phyloP scores from a whole-genome alignment of 2,113 vertebrate species.

The Hystrix cristata region DNA sequence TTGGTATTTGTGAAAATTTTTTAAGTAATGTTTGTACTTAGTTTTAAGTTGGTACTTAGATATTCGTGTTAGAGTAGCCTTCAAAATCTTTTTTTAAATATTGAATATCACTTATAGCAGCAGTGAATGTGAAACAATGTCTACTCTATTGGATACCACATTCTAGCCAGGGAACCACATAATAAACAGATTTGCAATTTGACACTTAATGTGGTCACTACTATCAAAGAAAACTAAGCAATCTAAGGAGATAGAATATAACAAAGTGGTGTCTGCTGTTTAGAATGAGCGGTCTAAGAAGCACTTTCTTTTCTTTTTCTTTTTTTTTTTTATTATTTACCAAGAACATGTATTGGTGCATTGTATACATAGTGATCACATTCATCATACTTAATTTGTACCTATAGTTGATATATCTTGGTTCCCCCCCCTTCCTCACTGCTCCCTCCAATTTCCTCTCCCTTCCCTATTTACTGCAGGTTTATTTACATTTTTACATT shows the following conservation, averaged over 20 bases:
- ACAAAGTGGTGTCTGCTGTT: rapidly evolving
- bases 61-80: neutral
- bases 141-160: neutral
- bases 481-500: too few relatives aligned
- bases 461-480: too few relatives aligned
- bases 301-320: neutral
- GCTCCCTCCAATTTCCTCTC: too few relatives aligned
- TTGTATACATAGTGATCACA: too few relatives aligned
- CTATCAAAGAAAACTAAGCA: neutral
- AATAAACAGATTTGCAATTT: neutral
- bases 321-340: too few relatives aligned
- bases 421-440: too few relatives aligned
- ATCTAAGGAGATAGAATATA: neutral
- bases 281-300: neutral
- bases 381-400: too few relatives aligned
- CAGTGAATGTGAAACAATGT: neutral
- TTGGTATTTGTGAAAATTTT: neutral
- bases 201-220: neutral
- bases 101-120: neutral
- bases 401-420: too few relatives aligned
- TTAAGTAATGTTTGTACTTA: neutral
- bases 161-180: neutral
- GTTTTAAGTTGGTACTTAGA: neutral
- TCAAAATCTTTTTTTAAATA: neutral
- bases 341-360: too few relatives aligned